Evolutionary conservation across 2,888 invertebrate genomes (phyloP).

Genomic region (Amiota communis): DNA sequence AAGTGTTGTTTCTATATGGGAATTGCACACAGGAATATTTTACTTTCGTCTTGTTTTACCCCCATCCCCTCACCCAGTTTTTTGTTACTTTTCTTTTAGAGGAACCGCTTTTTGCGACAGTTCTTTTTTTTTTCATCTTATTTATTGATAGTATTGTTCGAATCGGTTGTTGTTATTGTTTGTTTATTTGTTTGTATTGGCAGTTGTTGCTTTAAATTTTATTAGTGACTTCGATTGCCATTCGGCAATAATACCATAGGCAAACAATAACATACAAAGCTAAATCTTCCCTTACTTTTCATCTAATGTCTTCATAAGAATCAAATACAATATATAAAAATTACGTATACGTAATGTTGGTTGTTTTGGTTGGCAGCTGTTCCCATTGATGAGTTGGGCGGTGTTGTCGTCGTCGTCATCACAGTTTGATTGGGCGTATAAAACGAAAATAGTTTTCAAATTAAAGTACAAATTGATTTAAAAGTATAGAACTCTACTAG

Average conservation of each 20-base stretch:
- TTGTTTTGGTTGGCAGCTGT: slow-evolving; percentile 15
- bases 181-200: not conserved
- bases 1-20: slow-evolving; percentile 61
- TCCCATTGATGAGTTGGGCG: slow-evolving; percentile 20
- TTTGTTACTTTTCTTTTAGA: not conserved
- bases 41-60: slow-evolving; percentile 51
- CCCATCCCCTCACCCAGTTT: slow-evolving; percentile 25
- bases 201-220: slow-evolving; percentile 56
- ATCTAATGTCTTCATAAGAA: not conserved
- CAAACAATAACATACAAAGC: too few species aligned
- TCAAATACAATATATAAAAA: slow-evolving; percentile 20
- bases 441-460: slow-evolving; percentile 26
- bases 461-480: slow-evolving; percentile 30
- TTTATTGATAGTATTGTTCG: slow-evolving; percentile 9
- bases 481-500: not conserved
- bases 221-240: slow-evolving; percentile 56
- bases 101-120: slow-evolving; percentile 48
- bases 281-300: not conserved
- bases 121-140: slow-evolving; percentile 39
- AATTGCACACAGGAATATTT: slow-evolving; percentile 70
- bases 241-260: slow-evolving; percentile 2
- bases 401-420: not conserved
- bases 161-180: slow-evolving; percentile 16
- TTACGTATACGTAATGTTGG: slow-evolving; percentile 20
- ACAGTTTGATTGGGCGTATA: slow-evolving; percentile 5